These are phyloP conservation scores for Zaprionus kolodkinae DNA, from an alignment of 1,140 invertebrate species.

Conservation along the genomic window DNA sequence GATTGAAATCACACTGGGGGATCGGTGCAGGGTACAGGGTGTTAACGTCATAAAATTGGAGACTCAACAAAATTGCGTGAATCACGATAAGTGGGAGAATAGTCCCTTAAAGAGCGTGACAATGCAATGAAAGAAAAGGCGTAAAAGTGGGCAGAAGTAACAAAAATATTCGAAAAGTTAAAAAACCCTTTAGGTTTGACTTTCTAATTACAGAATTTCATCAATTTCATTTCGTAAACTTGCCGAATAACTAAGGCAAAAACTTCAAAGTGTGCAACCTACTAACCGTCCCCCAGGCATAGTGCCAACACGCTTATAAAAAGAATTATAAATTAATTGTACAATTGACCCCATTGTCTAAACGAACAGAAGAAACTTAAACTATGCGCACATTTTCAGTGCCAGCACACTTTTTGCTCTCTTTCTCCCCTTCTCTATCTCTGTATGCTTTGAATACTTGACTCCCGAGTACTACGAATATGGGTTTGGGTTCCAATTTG, in stretches of 20 bases:
- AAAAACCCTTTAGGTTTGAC: not conserved
- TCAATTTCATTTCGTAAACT: not conserved
- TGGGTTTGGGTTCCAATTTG: conserved; percentile 27
- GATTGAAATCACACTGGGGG: conserved; percentile 4
- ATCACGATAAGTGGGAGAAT: conserved; percentile 27
- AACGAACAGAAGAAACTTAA: conserved; percentile 25
- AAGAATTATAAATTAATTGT: conserved; percentile 54
- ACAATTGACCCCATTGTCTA: conserved; percentile 49
- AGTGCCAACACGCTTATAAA: conserved; percentile 26
- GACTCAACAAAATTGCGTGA: conserved; percentile 47
- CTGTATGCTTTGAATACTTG: conserved; percentile 12
- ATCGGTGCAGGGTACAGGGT: not conserved
- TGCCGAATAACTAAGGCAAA: conserved; percentile 11
- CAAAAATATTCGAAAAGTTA: conserved; percentile 4
- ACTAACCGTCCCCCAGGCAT: not conserved
- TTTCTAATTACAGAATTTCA: conserved; percentile 3
- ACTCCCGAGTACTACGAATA: not conserved
- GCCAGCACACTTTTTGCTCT: conserved; percentile 7
- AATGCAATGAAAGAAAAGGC: conserved; percentile 2
- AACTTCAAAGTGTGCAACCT: conserved; percentile 1
- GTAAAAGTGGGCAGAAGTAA: conserved; percentile 5
- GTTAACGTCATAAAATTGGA: conserved; percentile 39
- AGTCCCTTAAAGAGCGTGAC: conserved; percentile 16
- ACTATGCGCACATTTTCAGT: conserved; percentile 23
- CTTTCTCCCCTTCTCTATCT: not conserved